A percentile compares a stretch with the other conserved stretches of the same genome.
Evolutionary conservation across 2,113 vertebrate species (phyloP).

Genomic region (Cheilinus undulatus): DNA sequence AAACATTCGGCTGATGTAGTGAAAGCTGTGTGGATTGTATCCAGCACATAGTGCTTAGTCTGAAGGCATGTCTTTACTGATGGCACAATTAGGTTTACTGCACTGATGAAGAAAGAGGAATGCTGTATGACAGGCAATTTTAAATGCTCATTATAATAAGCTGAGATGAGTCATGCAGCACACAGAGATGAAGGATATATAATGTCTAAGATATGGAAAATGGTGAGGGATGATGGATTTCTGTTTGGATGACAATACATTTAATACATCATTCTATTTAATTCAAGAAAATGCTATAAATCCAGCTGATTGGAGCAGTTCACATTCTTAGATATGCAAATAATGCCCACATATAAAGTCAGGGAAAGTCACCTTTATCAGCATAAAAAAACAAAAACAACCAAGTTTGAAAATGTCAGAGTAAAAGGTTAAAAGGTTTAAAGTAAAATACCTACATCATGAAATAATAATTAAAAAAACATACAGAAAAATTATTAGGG

Average conservation of each 20-base stretch:
- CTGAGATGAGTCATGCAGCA: conserved; percentile 4
- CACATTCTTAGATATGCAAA: too few species aligned
- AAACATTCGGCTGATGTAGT: not conserved
- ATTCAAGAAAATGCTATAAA: too few species aligned
- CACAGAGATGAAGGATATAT: not conserved
- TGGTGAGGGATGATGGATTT: not conserved
- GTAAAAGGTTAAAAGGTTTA: too few species aligned
- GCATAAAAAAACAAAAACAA: too few species aligned
- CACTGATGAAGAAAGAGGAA: not conserved
- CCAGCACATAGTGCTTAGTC: not conserved
- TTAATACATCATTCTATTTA: too few species aligned
- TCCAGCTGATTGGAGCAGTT: too few species aligned
- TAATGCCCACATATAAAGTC: too few species aligned
- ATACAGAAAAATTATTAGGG: too few species aligned
- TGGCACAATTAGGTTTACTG: not conserved
- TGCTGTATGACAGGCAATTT: conserved; percentile 1
- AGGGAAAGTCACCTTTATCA: too few species aligned
- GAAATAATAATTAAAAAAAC: too few species aligned
- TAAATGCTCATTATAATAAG: not conserved
- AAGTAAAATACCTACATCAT: too few species aligned
- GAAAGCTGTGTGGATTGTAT: conserved; percentile 6
- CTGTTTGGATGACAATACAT: not conserved
- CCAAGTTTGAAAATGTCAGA: too few species aligned
- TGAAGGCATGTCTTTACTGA: not conserved
- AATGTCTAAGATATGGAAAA: not conserved